Conservation (phyloP, 2,888 invertebrate genomes). For the Tachina grossa region DNA sequence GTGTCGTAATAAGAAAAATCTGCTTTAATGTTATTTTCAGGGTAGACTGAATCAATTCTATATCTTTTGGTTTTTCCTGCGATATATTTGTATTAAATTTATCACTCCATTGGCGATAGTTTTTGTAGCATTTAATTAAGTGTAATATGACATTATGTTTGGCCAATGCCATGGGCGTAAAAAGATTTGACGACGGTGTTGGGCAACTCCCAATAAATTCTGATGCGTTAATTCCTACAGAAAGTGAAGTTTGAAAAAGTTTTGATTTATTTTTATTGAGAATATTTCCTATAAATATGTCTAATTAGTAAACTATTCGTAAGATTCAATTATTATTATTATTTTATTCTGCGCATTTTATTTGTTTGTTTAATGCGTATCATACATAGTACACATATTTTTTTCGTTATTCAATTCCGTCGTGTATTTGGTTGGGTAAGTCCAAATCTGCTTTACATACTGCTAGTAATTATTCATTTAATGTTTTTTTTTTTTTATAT, state of each 20-base stretch:
- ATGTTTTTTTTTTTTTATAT: too few species aligned
- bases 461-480: too few species aligned
- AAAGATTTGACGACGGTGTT: constrained; percentile 71
- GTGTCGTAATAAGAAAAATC: constrained; percentile 76
- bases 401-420: too few species aligned
- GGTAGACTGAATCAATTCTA: constrained; percentile 60
- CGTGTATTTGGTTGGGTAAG: too few species aligned
- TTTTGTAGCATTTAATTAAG: constrained; percentile 79
- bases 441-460: too few species aligned
- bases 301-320: neutral
- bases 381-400: too few species aligned
- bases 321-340: neutral
- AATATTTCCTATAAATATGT: neutral
- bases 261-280: too few species aligned
- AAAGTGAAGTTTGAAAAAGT: neutral
- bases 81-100: constrained; percentile 55
- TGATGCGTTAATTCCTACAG: constrained; percentile 45
- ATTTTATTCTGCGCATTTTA: too few species aligned
- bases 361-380: too few species aligned
- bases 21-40: constrained; percentile 72
- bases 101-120: constrained; percentile 73
- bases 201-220: constrained; percentile 72
- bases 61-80: constrained; percentile 55
- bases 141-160: constrained; percentile 80
- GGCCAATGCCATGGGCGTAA: constrained; percentile 73